Conservation (phyloP, 2,797 vertebrate genomes). For the Onychomys leucogaster region DNA sequence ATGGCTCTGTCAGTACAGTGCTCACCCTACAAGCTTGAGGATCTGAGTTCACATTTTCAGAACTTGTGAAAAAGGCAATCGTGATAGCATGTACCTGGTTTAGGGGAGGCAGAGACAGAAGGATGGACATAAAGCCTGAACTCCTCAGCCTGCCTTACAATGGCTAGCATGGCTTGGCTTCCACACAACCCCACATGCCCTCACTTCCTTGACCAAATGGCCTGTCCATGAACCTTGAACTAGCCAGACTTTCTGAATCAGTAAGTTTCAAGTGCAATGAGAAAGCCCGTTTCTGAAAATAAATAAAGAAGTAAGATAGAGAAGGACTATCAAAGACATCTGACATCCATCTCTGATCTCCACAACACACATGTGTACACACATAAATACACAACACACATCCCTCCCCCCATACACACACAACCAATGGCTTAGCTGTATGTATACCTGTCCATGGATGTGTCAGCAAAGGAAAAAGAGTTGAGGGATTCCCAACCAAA, state of each 20-base stretch:
- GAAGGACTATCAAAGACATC: no score
- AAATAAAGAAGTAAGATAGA: not conserved
- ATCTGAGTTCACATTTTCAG: not conserved
- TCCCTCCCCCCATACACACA: no score
- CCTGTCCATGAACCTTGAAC: not conserved
- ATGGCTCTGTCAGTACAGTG: not conserved
- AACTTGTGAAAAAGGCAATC: not conserved
- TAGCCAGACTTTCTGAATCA: not conserved
- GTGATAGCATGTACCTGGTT: not conserved
- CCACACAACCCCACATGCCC: not conserved
- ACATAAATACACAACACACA: not conserved
- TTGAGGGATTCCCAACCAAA: not conserved
- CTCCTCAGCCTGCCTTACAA: not conserved
- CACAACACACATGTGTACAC: not conserved
- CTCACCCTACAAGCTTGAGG: not conserved
- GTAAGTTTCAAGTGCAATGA: not conserved
- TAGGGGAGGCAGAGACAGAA: not conserved
- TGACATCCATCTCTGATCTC: not conserved
- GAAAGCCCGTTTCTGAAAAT: not conserved
- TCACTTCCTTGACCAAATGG: not conserved
- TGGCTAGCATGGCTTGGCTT: not conserved
- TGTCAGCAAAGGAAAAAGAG: not conserved
- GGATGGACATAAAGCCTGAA: not conserved
- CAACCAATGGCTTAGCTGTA: not conserved
- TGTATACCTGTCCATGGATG: not conserved